Percentiles rank a stretch among this genome's conserved stretches.
phyloP scores from a whole-genome alignment of 2,888 invertebrate species.

The Oithona nana region DNA sequence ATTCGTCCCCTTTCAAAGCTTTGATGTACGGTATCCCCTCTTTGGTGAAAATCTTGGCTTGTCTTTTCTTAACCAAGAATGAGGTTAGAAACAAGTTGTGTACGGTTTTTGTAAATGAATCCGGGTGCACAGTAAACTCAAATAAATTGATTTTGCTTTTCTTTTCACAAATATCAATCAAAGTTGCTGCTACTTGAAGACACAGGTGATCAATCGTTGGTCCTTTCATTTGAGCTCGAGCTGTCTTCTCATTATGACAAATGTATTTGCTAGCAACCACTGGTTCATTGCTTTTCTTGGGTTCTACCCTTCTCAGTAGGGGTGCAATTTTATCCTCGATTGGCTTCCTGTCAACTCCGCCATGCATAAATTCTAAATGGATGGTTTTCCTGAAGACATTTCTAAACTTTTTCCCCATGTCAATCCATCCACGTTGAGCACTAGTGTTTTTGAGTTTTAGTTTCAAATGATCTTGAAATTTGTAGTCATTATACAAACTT shows the following conservation, averaged over 20 bases:
- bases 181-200: background rate
- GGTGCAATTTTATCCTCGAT: background rate
- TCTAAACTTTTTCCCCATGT: too few relatives aligned
- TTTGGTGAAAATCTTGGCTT: background rate
- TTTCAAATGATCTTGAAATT: background rate
- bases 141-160: background rate
- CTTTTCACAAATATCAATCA: too few relatives aligned
- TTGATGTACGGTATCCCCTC: background rate
- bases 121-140: background rate
- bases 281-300: background rate
- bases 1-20: too few relatives aligned
- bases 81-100: background rate
- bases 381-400: background rate
- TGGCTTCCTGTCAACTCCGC: background rate
- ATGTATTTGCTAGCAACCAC: background rate
- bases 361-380: background rate
- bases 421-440: too few relatives aligned
- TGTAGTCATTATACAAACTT: background rate
- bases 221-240: background rate
- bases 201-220: background rate
- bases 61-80: background rate
- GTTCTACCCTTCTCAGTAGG: background rate
- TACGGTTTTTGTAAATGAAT: background rate
- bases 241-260: background rate
- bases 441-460: too few relatives aligned